Conservation (phyloP, 2,888 invertebrate genomes). For the Phytoseiulus persimilis region DNA sequence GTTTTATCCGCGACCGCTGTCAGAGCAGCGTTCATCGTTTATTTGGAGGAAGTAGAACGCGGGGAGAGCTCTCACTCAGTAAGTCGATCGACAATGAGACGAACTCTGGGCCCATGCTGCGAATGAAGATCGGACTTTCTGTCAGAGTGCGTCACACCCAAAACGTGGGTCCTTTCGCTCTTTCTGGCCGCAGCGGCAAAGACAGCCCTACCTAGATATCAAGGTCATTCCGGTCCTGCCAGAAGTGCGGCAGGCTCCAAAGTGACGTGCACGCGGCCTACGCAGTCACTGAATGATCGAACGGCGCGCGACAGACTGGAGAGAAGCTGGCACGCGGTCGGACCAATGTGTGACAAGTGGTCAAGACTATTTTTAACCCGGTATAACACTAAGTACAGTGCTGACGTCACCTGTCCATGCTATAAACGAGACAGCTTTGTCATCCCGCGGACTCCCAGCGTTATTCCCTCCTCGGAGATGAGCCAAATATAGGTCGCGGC, state of each 20-base stretch:
- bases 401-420: not conserved
- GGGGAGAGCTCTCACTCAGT: too few relatives aligned
- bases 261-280: not conserved
- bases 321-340: not conserved
- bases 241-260: not conserved
- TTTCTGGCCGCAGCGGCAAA: not conserved
- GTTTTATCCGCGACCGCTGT: too few relatives aligned
- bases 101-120: too few relatives aligned
- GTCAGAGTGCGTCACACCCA: not conserved
- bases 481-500: not conserved
- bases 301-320: not conserved
- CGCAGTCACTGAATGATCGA: not conserved
- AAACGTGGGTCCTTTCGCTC: not conserved
- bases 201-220: not conserved
- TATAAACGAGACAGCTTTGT: not conserved
- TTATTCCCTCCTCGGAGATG: not conserved
- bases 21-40: too few relatives aligned
- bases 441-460: not conserved
- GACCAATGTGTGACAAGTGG: not conserved
- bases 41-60: too few relatives aligned
- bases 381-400: not conserved
- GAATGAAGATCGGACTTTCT: not conserved
- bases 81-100: too few relatives aligned
- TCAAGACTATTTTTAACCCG: not conserved
- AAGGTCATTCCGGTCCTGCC: not conserved